Evolutionary conservation across 2,888 invertebrate species (phyloP).

Genomic region (Caprella mutica): DNA sequence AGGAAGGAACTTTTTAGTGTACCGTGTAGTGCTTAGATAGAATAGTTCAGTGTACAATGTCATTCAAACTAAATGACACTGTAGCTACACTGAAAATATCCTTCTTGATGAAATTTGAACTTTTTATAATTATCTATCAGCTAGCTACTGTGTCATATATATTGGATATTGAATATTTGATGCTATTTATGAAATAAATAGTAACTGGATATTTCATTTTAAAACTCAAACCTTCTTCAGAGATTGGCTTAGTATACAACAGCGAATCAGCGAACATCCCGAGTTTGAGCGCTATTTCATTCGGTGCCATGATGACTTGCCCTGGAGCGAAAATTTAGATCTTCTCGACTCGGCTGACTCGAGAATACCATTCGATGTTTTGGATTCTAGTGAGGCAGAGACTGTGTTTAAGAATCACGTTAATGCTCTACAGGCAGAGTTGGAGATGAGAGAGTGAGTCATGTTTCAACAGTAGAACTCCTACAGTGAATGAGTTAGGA

Average conservation of each 20-base stretch:
- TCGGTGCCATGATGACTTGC: constrained; percentile 62
- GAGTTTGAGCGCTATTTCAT: constrained; percentile 89
- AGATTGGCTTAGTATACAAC: constrained; percentile 78
- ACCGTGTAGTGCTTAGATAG: too few species aligned
- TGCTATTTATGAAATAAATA: too few species aligned
- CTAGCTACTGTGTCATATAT: too few species aligned
- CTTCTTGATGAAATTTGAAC: too few species aligned
- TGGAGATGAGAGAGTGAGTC: constrained; percentile 79
- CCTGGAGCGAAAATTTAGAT: constrained; percentile 53
- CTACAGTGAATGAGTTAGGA: background rate
- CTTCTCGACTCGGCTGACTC: constrained; percentile 52
- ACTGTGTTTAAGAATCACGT: constrained; percentile 82
- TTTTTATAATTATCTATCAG: too few species aligned
- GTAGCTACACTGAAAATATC: too few species aligned
- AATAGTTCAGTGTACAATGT: too few species aligned
- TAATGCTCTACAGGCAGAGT: constrained; percentile 80
- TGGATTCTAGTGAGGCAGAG: constrained; percentile 83
- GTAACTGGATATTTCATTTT: too few species aligned
- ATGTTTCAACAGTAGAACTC: background rate
- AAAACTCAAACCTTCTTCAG: constrained; percentile 50
- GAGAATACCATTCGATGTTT: constrained; percentile 81
- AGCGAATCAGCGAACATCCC: constrained; percentile 76
- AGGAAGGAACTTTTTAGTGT: too few species aligned
- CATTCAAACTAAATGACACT: too few species aligned
- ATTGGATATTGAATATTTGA: too few species aligned